Conservation (phyloP, 2,888 invertebrate species). For the Chymomyza amoena region DNA sequence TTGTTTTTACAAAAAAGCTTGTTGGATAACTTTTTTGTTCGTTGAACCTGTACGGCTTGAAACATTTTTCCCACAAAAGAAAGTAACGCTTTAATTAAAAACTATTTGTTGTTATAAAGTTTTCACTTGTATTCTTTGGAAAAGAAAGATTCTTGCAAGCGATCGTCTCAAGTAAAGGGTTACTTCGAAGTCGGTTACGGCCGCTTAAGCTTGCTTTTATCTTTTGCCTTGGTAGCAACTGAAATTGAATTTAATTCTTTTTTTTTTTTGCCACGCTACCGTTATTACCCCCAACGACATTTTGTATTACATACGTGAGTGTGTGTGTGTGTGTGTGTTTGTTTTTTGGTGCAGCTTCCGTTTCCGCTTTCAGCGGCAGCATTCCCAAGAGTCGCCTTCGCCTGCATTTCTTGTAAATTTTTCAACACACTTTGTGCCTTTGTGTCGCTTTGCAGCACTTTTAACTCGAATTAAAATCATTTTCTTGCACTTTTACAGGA, state of each 20-base stretch:
- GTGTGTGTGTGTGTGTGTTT: conserved; percentile 17
- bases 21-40: no score
- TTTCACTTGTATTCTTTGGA: neutral
- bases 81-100: no score
- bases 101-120: neutral
- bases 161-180: no score
- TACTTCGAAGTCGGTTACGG: no score
- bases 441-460: neutral
- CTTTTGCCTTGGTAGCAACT: conserved; percentile 15
- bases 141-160: no score
- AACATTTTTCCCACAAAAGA: no score
- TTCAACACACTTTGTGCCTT: conserved; percentile 6
- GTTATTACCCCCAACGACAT: conserved; percentile 19
- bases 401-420: conserved; percentile 33
- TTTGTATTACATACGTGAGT: conserved; percentile 13
- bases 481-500: conserved; percentile 55
- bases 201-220: no score
- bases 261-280: conserved; percentile 19
- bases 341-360: conserved; percentile 17
- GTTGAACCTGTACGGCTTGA: no score
- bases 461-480: neutral
- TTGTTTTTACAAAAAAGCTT: no score
- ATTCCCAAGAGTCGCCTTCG: conserved; percentile 5
- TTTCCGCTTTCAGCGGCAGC: conserved; percentile 17
- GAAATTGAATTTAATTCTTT: conserved; percentile 48